Conservation (phyloP, 2,113 vertebrate species). For the Tragelaphus scriptus region DNA sequence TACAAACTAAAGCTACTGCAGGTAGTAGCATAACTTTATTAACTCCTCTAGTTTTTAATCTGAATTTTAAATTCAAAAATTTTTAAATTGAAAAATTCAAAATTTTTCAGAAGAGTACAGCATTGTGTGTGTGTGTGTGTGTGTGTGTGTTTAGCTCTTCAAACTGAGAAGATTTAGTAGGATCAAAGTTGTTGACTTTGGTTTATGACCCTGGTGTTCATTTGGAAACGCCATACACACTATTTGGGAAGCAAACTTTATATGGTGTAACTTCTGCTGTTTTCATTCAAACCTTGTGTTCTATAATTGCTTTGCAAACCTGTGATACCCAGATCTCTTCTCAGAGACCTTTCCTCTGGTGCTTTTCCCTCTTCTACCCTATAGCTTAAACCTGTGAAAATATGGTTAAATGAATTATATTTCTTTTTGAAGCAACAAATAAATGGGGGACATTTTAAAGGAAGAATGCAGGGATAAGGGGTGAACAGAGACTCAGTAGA, state of each 20-base stretch:
- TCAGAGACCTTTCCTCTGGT: not conserved
- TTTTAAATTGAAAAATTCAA: too few species aligned
- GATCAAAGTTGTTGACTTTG: not conserved
- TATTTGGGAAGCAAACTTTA: not conserved
- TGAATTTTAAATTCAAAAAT: not conserved
- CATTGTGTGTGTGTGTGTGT: not conserved
- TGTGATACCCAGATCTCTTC: not conserved
- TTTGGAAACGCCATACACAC: not conserved
- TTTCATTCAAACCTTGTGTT: not conserved
- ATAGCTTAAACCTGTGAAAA: not conserved
- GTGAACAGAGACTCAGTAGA: not conserved
- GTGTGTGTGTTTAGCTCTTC: not conserved
- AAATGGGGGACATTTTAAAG: not conserved
- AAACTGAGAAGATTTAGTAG: not conserved
- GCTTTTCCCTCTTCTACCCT: not conserved
- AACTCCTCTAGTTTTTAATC: not conserved
- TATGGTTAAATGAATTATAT: not conserved
- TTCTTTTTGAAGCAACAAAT: not conserved
- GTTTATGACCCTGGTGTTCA: conserved; percentile 5
- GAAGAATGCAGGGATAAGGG: not conserved
- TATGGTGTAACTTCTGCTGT: not conserved
- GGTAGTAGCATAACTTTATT: not conserved
- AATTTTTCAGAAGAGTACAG: not conserved
- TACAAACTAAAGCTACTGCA: not conserved
- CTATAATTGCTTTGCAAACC: not conserved